Evolutionary conservation across 2,888 invertebrate species (phyloP).

Genomic region (Odontomyia ornata): DNA sequence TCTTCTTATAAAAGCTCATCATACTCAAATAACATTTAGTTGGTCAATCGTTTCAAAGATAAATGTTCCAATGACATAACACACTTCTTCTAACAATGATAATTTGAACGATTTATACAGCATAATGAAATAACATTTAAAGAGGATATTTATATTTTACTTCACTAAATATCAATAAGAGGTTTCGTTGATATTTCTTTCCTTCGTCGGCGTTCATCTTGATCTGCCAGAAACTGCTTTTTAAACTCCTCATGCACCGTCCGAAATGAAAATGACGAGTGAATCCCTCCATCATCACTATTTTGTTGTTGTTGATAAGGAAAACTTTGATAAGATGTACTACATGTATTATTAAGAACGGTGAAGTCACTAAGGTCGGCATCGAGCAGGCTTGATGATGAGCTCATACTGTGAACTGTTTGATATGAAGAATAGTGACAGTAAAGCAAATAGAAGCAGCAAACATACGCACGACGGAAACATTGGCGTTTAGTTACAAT

Average conservation of each 20-base stretch:
- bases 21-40: no score
- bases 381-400: not conserved
- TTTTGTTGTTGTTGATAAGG: slow-evolving; percentile 28
- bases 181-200: slow-evolving; percentile 56
- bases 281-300: not conserved
- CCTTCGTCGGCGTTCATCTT: slow-evolving; percentile 56
- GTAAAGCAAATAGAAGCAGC: slow-evolving; percentile 29
- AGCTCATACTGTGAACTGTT: slow-evolving; percentile 23
- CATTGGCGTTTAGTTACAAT: not conserved
- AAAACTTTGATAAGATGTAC: not conserved
- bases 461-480: slow-evolving; percentile 3
- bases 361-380: slow-evolving; percentile 4
- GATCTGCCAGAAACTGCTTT: slow-evolving; percentile 57
- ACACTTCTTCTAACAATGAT: no score
- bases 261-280: slow-evolving; percentile 47
- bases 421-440: slow-evolving; percentile 40
- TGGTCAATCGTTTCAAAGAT: no score
- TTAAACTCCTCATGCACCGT: slow-evolving; percentile 58
- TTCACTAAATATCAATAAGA: slow-evolving; percentile 59
- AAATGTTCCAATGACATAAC: no score
- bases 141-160: not conserved
- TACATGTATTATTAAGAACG: slow-evolving; percentile 8
- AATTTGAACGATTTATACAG: not conserved
- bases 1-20: no score
- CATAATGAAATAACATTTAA: not conserved